Evolutionary conservation across 2,888 invertebrate genomes (phyloP).

Genomic region (Aporophyla lueneburgensis): DNA sequence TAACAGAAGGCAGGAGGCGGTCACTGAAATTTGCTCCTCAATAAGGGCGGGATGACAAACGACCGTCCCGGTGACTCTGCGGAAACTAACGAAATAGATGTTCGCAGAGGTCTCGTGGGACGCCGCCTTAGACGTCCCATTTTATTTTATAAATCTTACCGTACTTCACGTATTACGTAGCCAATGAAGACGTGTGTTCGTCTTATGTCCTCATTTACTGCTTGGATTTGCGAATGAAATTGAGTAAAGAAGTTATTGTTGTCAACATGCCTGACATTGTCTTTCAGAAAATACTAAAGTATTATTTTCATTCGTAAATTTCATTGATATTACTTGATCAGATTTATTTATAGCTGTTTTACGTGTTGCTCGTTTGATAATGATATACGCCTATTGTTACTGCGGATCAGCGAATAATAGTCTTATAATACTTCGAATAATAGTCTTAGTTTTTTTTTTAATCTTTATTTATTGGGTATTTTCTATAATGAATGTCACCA

Average conservation of each 20-base stretch:
- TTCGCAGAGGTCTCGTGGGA: conserved; percentile 69
- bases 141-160: conserved; percentile 68
- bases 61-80: conserved; percentile 80
- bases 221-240: conserved; percentile 46
- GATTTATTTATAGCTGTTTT: neutral
- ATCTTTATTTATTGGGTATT: no score
- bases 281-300: conserved; percentile 1
- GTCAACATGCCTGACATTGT: conserved; percentile 9
- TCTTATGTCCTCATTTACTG: conserved; percentile 41
- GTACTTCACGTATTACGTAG: conserved; percentile 59
- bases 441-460: neutral
- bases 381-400: neutral
- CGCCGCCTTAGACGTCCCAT: conserved; percentile 57
- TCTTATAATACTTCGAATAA: neutral
- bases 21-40: conserved; percentile 81
- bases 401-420: neutral
- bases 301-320: neutral
- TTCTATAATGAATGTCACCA: no score
- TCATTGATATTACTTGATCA: neutral
- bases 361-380: neutral
- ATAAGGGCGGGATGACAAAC: conserved; percentile 84
- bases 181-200: conserved; percentile 59
- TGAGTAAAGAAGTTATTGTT: conserved; percentile 13
- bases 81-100: conserved; percentile 80
- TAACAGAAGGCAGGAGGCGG: conserved; percentile 78